A percentile compares a stretch with the other conserved stretches of the same genome.
Evolutionary conservation across 2,797 vertebrate species (phyloP).

Genomic region (Peromyscus attwateri): DNA sequence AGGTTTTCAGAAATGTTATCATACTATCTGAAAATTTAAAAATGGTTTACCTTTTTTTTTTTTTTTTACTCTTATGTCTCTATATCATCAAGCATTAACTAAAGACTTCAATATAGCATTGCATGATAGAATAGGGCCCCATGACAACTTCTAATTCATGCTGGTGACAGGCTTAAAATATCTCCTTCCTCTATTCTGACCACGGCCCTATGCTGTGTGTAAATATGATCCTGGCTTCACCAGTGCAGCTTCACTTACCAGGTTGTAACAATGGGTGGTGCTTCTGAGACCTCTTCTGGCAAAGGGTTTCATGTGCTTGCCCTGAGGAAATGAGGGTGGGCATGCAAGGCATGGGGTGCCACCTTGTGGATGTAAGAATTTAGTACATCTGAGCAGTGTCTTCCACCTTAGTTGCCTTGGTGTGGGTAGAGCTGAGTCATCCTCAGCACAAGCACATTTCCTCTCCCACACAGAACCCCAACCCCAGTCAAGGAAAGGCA

Average conservation of each 20-base stretch:
- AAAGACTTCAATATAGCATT: neutral
- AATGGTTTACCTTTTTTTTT: neutral
- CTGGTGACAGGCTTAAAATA: neutral
- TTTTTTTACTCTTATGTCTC: neutral
- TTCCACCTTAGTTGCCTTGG: neutral
- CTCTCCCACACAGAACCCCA: neutral
- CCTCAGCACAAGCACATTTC: neutral
- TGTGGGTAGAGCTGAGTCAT: neutral
- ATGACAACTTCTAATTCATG: neutral
- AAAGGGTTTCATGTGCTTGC: neutral
- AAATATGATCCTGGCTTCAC: neutral
- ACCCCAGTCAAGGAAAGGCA: neutral
- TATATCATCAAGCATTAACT: neutral
- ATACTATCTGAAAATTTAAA: neutral
- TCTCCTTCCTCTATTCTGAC: neutral
- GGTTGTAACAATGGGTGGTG: neutral
- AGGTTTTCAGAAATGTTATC: neutral
- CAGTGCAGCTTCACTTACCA: neutral
- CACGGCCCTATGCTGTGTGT: neutral
- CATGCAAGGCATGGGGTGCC: neutral
- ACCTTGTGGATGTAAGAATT: neutral
- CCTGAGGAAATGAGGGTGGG: neutral
- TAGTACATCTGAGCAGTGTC: neutral
- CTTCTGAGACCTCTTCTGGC: neutral
- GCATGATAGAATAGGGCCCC: neutral